Percentiles rank a stretch among this genome's conserved stretches.
Conservation (phyloP, 2,888 invertebrate species). For the Ligdia adustata region DNA sequence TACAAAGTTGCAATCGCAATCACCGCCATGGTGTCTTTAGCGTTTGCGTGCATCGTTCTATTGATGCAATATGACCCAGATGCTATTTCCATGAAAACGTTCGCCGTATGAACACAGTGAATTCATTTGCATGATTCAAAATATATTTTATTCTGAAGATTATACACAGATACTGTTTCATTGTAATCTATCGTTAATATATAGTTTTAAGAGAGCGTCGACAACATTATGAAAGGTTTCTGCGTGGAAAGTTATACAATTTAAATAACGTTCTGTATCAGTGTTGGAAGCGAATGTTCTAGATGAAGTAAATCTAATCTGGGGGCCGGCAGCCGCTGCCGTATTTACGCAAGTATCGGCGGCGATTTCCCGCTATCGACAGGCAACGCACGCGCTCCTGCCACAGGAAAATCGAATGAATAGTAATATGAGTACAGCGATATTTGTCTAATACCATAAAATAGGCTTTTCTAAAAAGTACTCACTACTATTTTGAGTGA, state of each 20-base stretch:
- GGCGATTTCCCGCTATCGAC: constrained; percentile 70
- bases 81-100: constrained; percentile 66
- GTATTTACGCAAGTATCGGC: constrained; percentile 77
- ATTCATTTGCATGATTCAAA: constrained; percentile 6
- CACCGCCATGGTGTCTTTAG: constrained; percentile 65
- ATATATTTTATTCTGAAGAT: neutral
- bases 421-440: no score
- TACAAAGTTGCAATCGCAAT: constrained; percentile 64
- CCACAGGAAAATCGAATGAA: constrained; percentile 15
- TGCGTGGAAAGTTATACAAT: constrained; percentile 35
- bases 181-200: constrained; percentile 5
- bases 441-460: no score
- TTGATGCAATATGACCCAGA: constrained; percentile 77
- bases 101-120: constrained; percentile 34
- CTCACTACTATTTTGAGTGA: no score
- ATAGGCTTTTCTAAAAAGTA: no score
- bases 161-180: neutral
- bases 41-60: constrained; percentile 70
- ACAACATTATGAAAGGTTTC: constrained; percentile 24
- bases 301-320: constrained; percentile 53
- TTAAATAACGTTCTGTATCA: constrained; percentile 41
- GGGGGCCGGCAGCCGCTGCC: constrained; percentile 55
- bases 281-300: constrained; percentile 37
- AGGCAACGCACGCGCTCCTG: constrained; percentile 62
- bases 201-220: constrained; percentile 16